These are phyloP conservation scores for Lasioglossum leucozonium DNA, from an alignment of 2,888 invertebrate genomes.

Conservation along the genomic window DNA sequence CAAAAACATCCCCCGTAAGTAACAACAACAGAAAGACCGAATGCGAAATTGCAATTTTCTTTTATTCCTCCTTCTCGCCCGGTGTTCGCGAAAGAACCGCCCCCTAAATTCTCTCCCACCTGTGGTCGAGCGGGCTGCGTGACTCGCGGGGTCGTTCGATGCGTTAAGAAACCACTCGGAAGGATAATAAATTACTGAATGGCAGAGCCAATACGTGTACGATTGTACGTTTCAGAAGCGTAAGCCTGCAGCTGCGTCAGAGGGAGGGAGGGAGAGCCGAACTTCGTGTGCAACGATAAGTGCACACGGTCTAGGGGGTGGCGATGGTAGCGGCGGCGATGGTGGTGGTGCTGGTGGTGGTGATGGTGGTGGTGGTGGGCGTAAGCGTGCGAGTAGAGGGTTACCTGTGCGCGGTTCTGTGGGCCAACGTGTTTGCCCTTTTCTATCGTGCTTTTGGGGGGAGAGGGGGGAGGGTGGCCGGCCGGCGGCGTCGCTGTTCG, in stretches of 20 bases:
- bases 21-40: no score
- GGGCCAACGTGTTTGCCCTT: slow-evolving; percentile 65
- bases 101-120: no score
- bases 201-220: background rate
- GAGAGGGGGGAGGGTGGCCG: no score
- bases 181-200: background rate
- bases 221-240: background rate
- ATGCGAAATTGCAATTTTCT: no score
- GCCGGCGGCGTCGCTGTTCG: slow-evolving; percentile 36
- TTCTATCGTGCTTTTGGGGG: slow-evolving; percentile 62
- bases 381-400: slow-evolving; percentile 41
- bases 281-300: slow-evolving; percentile 24
- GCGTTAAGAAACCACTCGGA: background rate
- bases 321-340: background rate
- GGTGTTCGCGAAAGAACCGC: no score
- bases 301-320: slow-evolving; percentile 8
- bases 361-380: slow-evolving; percentile 10
- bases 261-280: background rate
- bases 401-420: slow-evolving; percentile 47
- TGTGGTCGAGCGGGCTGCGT: no score
- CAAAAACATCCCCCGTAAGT: no score
- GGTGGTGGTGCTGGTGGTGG: background rate
- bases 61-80: no score
- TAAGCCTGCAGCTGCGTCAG: slow-evolving; percentile 8
- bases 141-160: background rate